Evolutionary conservation across 2,797 vertebrate genomes (phyloP).

Genomic region (Bovichtus variegatus): DNA sequence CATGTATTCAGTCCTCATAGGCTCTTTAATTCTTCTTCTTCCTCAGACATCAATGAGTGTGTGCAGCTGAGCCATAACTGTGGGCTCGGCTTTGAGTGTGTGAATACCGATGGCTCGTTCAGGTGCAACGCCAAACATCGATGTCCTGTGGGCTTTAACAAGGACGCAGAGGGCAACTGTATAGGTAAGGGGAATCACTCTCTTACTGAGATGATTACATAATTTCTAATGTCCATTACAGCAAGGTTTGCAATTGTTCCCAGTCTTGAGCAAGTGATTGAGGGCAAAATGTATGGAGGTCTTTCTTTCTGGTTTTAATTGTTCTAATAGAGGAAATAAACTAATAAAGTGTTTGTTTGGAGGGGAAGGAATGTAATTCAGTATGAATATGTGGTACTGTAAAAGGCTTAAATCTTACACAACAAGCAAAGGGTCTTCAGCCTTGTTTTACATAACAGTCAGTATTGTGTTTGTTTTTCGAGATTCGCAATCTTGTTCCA

Average conservation of each 20-base stretch:
- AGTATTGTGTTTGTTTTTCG: conserved; percentile 9
- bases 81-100: conserved; percentile 85
- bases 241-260: neutral
- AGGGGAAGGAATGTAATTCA: too few relatives aligned
- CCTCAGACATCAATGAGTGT: conserved; percentile 91
- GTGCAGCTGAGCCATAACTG: conserved; percentile 85
- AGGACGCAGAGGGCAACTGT: conserved; percentile 88
- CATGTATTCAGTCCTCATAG: neutral
- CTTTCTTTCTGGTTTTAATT: neutral
- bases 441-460: neutral
- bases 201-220: neutral
- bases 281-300: neutral
- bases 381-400: neutral
- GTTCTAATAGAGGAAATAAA: neutral
- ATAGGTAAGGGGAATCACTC: conserved; percentile 82
- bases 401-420: neutral
- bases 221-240: neutral
- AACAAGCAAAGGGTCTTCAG: neutral
- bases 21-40: conserved; percentile 18
- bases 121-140: conserved; percentile 87
- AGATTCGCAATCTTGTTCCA: conserved; percentile 34
- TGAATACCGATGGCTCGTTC: conserved; percentile 92
- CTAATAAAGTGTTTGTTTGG: neutral
- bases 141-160: conserved; percentile 89
- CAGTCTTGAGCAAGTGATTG: neutral